phyloP scores from a whole-genome alignment of 2,888 invertebrate genomes.

The Stenoptilia bipunctidactyla region DNA sequence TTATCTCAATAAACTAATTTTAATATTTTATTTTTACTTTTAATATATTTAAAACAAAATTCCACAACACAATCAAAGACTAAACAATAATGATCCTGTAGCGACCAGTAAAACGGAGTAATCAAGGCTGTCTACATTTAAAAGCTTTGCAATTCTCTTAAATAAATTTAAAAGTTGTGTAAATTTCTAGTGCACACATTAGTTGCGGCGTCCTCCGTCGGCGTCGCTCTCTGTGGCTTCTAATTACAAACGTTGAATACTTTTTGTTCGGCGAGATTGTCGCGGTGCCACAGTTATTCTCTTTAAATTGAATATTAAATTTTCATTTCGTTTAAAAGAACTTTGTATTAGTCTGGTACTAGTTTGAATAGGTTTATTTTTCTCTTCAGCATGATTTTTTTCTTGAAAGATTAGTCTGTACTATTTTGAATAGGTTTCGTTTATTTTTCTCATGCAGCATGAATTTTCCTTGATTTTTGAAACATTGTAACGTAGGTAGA shows the following conservation, averaged over 20 bases:
- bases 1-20: no score
- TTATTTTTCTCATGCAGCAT: no score
- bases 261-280: slow-evolving; percentile 54
- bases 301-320: slow-evolving; percentile 48
- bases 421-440: no score
- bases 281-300: slow-evolving; percentile 45
- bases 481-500: no score
- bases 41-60: not conserved
- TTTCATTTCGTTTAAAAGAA: slow-evolving; percentile 23
- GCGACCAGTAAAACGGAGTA: not conserved
- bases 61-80: not conserved
- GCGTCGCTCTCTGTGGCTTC: slow-evolving; percentile 29
- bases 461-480: no score
- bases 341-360: slow-evolving; percentile 11
- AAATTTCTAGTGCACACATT: slow-evolving; percentile 26
- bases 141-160: slow-evolving; percentile 2
- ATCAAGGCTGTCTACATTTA: slow-evolving; percentile 1
- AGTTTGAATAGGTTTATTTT: not conserved
- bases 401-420: no score
- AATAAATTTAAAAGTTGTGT: slow-evolving; percentile 13
- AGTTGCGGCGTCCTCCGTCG: slow-evolving; percentile 20
- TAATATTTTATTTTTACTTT: no score
- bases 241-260: slow-evolving; percentile 56
- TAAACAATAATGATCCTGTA: not conserved
- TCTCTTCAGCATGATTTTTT: no score